A percentile compares a stretch with the other conserved stretches of the same genome.
Conservation (phyloP, 2,113 vertebrate genomes). For the Silurus meridionalis region DNA sequence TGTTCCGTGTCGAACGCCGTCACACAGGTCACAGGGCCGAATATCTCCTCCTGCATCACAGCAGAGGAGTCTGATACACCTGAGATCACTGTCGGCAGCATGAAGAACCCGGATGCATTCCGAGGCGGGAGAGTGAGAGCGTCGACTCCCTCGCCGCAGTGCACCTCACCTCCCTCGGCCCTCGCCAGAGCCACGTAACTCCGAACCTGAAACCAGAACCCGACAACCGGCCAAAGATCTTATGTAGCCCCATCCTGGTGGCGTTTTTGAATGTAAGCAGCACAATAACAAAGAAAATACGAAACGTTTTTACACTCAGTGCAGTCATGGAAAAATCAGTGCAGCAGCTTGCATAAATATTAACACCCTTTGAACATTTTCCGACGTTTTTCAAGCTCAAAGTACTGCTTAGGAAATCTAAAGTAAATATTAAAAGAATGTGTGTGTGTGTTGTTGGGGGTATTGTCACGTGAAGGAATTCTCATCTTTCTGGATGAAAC, state of each 20-base stretch:
- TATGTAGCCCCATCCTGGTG: background rate
- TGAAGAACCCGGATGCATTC: conserved; percentile 86
- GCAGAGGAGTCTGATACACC: conserved; percentile 80
- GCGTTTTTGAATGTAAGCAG: background rate
- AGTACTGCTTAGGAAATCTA: background rate
- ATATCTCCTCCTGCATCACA: conserved; percentile 98
- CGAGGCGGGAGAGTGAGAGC: conserved; percentile 71
- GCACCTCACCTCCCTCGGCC: conserved; percentile 81
- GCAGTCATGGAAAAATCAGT: background rate
- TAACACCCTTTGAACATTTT: background rate
- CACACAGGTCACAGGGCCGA: conserved; percentile 91
- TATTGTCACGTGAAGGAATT: background rate
- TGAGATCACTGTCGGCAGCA: conserved; percentile 86
- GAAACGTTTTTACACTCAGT: too few species aligned
- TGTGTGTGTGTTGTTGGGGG: too few species aligned
- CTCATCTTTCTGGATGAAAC: background rate
- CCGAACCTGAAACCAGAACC: conserved; percentile 75
- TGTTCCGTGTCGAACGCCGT: conserved; percentile 87
- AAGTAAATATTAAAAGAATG: conserved; percentile 23
- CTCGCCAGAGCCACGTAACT: conserved; percentile 80
- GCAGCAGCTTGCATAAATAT: background rate
- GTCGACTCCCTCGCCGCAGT: conserved; percentile 90
- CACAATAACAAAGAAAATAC: background rate
- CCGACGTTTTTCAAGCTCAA: background rate
- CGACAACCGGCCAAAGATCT: conserved; percentile 6